These are phyloP conservation scores for Brevipalpus yothersi DNA, from an alignment of 1,140 invertebrate species.

Conservation along the genomic window DNA sequence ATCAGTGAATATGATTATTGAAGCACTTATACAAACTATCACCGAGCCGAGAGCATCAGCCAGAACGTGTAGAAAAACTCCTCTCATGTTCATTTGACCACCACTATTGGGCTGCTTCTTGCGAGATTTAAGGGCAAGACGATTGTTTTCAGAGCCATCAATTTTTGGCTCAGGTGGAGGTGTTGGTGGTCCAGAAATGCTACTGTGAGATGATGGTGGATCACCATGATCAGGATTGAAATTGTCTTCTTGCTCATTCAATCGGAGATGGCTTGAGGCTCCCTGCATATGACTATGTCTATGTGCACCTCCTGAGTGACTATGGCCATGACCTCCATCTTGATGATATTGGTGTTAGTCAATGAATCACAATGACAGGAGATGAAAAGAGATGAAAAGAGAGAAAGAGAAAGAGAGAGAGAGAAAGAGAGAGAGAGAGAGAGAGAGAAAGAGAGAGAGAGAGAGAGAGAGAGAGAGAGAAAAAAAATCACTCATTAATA, in stretches of 20 bases:
- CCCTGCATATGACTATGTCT: background rate
- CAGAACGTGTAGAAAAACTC: slow-evolving; percentile 87
- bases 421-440: too few relatives aligned
- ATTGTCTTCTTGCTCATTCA: background rate
- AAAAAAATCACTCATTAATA: background rate
- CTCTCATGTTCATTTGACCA: slow-evolving; percentile 78
- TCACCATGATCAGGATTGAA: background rate
- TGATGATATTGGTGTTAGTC: too few relatives aligned
- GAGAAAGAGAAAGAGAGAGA: too few relatives aligned
- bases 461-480: too few relatives aligned
- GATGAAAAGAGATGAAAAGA: too few relatives aligned
- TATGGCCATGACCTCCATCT: too few relatives aligned
- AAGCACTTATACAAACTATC: slow-evolving; percentile 65
- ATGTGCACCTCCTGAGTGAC: too few relatives aligned
- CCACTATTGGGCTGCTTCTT: background rate
- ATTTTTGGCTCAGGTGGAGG: background rate
- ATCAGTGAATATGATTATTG: slow-evolving; percentile 62
- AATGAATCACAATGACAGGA: too few relatives aligned
- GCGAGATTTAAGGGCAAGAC: slow-evolving; percentile 24
- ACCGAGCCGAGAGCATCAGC: slow-evolving; percentile 85
- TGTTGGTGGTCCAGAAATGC: background rate
- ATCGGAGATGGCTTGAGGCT: background rate
- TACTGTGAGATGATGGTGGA: background rate
- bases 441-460: too few relatives aligned
- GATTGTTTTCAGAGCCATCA: too few relatives aligned